phyloP scores from a whole-genome alignment of 2,797 vertebrate genomes.

The Xiphorhynchus erythropygius region DNA sequence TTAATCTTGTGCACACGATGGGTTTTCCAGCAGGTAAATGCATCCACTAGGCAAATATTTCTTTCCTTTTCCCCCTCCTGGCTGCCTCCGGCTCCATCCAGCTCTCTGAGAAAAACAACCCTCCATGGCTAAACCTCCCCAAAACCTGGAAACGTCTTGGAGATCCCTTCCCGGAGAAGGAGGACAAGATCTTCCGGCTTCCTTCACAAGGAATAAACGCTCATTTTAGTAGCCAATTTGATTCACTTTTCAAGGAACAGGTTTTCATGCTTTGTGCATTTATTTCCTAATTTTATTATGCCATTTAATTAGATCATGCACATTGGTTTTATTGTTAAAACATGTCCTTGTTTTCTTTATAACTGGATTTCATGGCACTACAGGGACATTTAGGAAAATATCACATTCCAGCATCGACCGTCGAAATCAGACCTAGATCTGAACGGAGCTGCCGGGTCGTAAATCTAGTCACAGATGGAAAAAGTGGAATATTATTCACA shows the following conservation, averaged over 20 bases:
- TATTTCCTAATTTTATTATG: slow-evolving; percentile 78
- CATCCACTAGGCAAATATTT: neutral
- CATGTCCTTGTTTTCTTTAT: slow-evolving; percentile 80
- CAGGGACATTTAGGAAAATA: slow-evolving; percentile 72
- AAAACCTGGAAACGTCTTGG: neutral
- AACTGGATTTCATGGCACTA: slow-evolving; percentile 76
- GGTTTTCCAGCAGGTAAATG: slow-evolving; percentile 41
- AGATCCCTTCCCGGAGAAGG: neutral
- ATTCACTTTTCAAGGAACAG: slow-evolving; percentile 64
- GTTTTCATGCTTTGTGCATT: slow-evolving; percentile 69
- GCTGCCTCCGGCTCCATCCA: neutral
- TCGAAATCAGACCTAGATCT: slow-evolving; percentile 33
- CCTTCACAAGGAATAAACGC: neutral
- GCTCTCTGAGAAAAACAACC: neutral
- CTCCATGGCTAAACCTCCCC: neutral
- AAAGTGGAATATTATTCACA: slow-evolving; percentile 48
- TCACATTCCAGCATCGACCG: slow-evolving; percentile 65
- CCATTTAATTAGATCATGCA: slow-evolving; percentile 79
- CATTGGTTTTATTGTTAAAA: slow-evolving; percentile 79
- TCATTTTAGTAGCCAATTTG: slow-evolving; percentile 33
- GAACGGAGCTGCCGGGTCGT: slow-evolving; percentile 29
- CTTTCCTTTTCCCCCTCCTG: neutral
- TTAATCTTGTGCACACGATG: neutral
- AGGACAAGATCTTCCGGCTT: neutral
- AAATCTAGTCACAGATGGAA: slow-evolving; percentile 65